Base-by-base conservation (phyloP, 2,797 vertebrate species). In the Okamejei kenojei region DNA sequence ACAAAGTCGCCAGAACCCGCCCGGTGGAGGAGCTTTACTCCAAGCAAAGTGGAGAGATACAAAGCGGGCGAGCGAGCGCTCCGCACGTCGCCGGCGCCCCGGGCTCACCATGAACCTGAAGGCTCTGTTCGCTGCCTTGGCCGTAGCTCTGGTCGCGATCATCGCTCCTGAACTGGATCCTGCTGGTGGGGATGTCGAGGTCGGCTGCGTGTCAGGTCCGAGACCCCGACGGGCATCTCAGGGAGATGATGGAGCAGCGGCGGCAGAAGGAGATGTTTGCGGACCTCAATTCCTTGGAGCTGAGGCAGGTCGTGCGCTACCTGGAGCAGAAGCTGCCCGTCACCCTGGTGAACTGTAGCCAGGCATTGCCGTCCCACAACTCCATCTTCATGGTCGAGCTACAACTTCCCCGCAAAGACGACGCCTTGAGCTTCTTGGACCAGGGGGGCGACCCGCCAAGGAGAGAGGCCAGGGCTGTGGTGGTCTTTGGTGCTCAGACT, bases 301-400 rank as follows among this genome's bases (percentile, higher is more conserved):
- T 98, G 95, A 9, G 0, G 0, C 94, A 95, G 19, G 97, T 98
- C 93, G 95, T 97, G 93, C 94, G 93, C 92, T 98, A 97, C 94
- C 96, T 99, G 96, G 95, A 95, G 92, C 86, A 71, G 0, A 94
- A 94, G 65, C 96, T 96, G 9, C 95, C 95, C 9, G 92, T 96
- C 91, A 93, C 94, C 7, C 95, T 99, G 93, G 97, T 97, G 8
- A 97, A 94, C 3, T 95, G 94, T 1, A 95, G 94, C 2, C 58
- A 93, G 0, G 96, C 98, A 8, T 94, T 93, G 0, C 96, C 98
- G 0, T 96, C 95, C 0, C 95, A 97, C 17, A 98, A 98, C 93
- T 98, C 96, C 65, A 63, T 99, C 81, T 98, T 97, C 94, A 94
- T 97, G 0, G 96, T 99, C 45, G 97, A 98, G 4, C 95, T 98